Conservation (phyloP, 2,797 vertebrate genomes). For the Neopelma chrysocephalum region DNA sequence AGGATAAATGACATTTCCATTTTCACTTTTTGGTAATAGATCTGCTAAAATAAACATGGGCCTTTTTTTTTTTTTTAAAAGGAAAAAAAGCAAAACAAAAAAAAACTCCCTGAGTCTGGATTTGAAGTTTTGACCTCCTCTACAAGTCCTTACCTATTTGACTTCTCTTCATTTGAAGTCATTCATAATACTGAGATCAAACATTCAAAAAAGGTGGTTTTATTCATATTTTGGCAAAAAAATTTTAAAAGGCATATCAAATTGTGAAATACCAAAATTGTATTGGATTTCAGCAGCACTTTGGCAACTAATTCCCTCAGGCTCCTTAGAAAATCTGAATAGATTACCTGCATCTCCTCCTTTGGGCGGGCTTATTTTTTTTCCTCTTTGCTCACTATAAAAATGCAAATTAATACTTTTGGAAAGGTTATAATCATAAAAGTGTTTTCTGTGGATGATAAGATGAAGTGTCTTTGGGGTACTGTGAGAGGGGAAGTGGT, state of each 20-base stretch:
- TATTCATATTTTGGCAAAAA: neutral
- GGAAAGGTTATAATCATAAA: neutral
- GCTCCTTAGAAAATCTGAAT: neutral
- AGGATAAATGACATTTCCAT: neutral
- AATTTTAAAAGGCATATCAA: neutral
- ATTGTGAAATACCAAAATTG: neutral
- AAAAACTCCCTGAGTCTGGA: neutral
- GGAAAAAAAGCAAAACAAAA: neutral
- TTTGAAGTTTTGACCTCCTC: neutral
- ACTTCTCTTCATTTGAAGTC: neutral
- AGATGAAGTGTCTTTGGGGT: fast-evolving
- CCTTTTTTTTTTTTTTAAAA: neutral
- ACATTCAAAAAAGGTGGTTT: neutral
- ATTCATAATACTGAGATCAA: neutral
- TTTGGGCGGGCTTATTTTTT: neutral
- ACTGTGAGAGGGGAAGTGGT: fast-evolving
- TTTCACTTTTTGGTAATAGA: neutral
- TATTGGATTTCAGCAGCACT: neutral
- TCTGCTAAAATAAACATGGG: neutral
- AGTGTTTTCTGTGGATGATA: neutral
- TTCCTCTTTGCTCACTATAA: neutral
- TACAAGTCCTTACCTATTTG: neutral
- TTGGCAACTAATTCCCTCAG: neutral
- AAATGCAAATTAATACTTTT: neutral
- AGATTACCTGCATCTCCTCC: neutral